Evolutionary conservation across 2,113 vertebrate genomes (phyloP), one percentile per base, ranked within the genome.

Genomic region (Apteryx owenii): DNA sequence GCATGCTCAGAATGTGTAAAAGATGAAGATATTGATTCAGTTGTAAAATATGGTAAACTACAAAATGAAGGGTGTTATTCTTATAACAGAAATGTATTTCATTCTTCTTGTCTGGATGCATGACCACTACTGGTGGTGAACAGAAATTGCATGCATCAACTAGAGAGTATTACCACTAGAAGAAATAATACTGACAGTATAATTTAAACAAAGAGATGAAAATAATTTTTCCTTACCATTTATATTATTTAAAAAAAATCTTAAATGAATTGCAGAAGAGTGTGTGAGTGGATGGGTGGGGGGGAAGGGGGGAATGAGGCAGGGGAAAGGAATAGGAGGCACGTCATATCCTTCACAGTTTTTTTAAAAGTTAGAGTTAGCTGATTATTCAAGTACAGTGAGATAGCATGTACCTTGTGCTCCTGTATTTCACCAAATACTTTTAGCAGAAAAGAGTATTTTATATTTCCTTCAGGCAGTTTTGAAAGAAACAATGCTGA

Each of bases 401-500:
- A 42, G 3, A 23, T 40, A 23, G 0, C 7, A 56, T 18, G 12
- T n/a, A 26, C 15, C 78, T 9, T 36, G 5, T 5, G 29, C 9
- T 82, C 9, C 17, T 46, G 4, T 38, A n/a, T 62, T 71, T n/a
- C 25, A 64, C 58, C 79, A 54, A 42, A 18, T 76, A 5, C 72
- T 77, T 86, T 83, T 42, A 51, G 9, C 3, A 56, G 14, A 54
- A 85, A 85, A 21, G 3, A 26, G 6, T 61, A 46, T 1, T 20
- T 71, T 85, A 38, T 42, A 2, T 80, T 76, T 46, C 4, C 48
- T 84, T 86, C 77, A 77, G 70, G 14, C 5, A 77, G 11, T 65
- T 89, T 73, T 86, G 44, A 86, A 90, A 83, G 20, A 69, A 88
- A 80, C 16, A 73, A 15, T 51, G 14, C 21, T 70, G 68, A 73